Evolutionary conservation across 2,113 vertebrate genomes (phyloP).

Genomic region (Centropus bengalensis): DNA sequence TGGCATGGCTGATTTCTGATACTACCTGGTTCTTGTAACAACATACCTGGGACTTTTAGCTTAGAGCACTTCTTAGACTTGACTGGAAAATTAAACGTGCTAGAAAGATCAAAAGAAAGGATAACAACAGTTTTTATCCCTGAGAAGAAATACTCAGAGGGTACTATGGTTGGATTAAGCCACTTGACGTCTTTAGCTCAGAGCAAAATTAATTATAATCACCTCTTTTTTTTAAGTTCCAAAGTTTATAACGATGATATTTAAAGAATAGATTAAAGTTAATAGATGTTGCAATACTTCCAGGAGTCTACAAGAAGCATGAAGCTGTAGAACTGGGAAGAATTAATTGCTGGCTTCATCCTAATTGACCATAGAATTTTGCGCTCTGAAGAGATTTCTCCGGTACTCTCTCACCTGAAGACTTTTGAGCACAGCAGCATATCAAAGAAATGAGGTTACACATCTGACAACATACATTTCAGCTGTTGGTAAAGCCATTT

Average conservation of each 20-base stretch:
- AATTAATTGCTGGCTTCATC: not conserved
- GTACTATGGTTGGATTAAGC: not conserved
- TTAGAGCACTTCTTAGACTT: not conserved
- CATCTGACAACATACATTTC: not conserved
- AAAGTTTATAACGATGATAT: not conserved
- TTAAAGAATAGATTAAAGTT: not conserved
- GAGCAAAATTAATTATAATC: not conserved
- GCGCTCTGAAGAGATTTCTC: not conserved
- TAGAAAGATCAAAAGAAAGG: not conserved
- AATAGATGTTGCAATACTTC: not conserved
- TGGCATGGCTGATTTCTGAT: not conserved
- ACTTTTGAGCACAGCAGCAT: not conserved
- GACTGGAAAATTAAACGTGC: not conserved
- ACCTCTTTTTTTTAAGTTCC: not conserved
- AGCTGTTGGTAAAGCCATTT: not conserved
- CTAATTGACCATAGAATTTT: not conserved
- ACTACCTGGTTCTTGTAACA: not conserved
- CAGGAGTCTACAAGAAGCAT: not conserved
- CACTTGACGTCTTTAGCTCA: not conserved
- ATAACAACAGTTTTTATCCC: not conserved
- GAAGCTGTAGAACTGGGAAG: not conserved
- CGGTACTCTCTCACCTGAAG: not conserved
- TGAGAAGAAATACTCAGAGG: not conserved
- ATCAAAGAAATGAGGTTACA: not conserved
- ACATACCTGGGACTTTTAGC: not conserved